These are phyloP conservation scores for Melieria picta DNA, from an alignment of 2,888 invertebrate genomes.

Conservation along the genomic window DNA sequence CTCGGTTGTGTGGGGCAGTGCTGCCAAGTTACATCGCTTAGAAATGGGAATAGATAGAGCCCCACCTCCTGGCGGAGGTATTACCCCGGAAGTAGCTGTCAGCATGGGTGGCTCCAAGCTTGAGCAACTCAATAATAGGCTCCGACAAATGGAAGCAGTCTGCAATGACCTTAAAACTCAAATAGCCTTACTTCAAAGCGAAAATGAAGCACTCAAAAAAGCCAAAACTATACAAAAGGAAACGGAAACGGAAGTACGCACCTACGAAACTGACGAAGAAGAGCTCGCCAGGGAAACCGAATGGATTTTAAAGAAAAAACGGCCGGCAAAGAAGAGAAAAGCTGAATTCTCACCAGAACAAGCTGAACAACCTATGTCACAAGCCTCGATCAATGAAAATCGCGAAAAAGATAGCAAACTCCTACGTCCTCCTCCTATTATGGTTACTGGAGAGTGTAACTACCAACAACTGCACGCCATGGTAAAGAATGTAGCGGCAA, in stretches of 20 bases:
- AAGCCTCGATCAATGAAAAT: not conserved
- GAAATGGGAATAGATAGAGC: no score
- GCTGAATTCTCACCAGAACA: not conserved
- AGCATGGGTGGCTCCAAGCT: no score
- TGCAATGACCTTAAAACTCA: not conserved
- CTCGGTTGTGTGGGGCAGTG: no score
- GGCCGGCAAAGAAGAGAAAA: slow-evolving; percentile 9
- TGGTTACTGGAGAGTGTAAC: not conserved
- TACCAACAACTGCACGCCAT: not conserved
- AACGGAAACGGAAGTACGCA: not conserved
- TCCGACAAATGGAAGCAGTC: no score
- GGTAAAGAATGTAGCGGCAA: not conserved
- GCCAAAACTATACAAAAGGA: slow-evolving; percentile 4
- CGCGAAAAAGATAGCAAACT: not conserved
- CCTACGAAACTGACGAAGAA: slow-evolving; percentile 20
- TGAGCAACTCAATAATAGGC: no score
- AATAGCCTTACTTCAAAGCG: not conserved
- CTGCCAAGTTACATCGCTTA: no score
- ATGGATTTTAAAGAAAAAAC: slow-evolving; percentile 11
- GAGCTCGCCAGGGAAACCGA: slow-evolving; percentile 12
- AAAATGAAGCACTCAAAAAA: slow-evolving; percentile 17
- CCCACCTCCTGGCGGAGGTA: no score
- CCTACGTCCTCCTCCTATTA: slow-evolving; percentile 4
- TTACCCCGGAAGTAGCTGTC: no score
- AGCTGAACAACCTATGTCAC: no score